Percentiles rank a stretch among this genome's conserved stretches.
Evolutionary conservation across 2,797 vertebrate species (phyloP).

Genomic region (Sparus aurata): DNA sequence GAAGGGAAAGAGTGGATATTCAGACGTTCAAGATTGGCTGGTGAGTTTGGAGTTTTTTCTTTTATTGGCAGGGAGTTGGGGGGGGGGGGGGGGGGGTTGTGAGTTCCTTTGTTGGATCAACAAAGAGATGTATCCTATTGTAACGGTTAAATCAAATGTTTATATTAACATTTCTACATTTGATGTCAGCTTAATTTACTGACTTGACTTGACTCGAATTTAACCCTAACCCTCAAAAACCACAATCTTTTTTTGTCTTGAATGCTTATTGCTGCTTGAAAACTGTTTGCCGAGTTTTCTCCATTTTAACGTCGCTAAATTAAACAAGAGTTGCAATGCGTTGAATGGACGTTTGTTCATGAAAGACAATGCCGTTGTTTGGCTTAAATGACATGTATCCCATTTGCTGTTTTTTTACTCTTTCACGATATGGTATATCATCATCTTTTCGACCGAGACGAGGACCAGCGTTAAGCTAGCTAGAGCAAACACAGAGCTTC

Average conservation of each 20-base stretch:
- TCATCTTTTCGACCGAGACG: neutral
- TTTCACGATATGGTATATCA: neutral
- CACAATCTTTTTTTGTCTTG: neutral
- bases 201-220: too few relatives aligned
- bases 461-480: neutral
- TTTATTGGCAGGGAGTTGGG: neutral
- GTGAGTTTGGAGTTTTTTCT: constrained; percentile 51
- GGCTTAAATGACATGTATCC: neutral
- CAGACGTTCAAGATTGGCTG: constrained; percentile 48
- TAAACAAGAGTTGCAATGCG: neutral
- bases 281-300: neutral
- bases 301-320: neutral
- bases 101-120: constrained; percentile 68
- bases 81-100: neutral
- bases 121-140: constrained; percentile 35
- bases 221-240: too few relatives aligned
- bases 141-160: neutral
- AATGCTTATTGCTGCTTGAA: neutral
- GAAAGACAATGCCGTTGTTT: neutral
- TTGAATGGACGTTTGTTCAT: neutral
- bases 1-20: constrained; percentile 45
- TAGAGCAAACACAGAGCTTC: neutral
- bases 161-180: accelerated
- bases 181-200: neutral
- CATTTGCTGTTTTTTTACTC: neutral